Evolutionary conservation across 1,140 invertebrate genomes (phyloP).

Genomic region (Tetranychus urticae): DNA sequence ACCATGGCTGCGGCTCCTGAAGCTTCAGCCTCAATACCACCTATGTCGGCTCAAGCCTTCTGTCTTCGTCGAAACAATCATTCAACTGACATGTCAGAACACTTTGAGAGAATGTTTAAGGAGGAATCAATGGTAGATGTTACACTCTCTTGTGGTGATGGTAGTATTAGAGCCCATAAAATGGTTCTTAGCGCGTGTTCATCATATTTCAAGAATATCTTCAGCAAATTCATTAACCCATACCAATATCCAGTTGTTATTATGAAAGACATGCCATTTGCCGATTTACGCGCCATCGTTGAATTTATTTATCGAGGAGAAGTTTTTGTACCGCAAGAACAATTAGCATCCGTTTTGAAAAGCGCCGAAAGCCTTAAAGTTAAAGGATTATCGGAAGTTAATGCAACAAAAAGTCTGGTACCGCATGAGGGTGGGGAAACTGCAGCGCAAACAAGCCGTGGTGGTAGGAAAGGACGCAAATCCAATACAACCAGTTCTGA

Average conservation of each 20-base stretch:
- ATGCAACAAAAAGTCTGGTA: not conserved
- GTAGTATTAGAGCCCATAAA: conserved; percentile 20
- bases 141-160: conserved; percentile 6
- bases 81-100: not conserved
- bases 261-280: conserved; percentile 70
- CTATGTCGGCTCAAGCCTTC: not conserved
- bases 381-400: conserved; percentile 52
- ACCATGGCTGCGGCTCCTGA: too few relatives aligned
- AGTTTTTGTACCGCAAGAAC: conserved; percentile 75
- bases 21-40: too few relatives aligned
- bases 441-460: not conserved
- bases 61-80: conserved; percentile 1
- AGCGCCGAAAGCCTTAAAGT: conserved; percentile 74
- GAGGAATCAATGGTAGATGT: conserved; percentile 5
- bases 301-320: conserved; percentile 84
- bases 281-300: conserved; percentile 69
- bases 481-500: not conserved
- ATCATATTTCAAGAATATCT: conserved; percentile 22
- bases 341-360: conserved; percentile 58
- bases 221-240: conserved; percentile 35
- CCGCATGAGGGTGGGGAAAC: not conserved
- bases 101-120: conserved; percentile 4
- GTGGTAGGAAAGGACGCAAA: not conserved
- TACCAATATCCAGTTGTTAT: conserved; percentile 70
- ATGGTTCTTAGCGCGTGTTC: conserved; percentile 27